Evolutionary conservation across 1,140 invertebrate genomes (phyloP).

Genomic region (Meloidogyne hapla): DNA sequence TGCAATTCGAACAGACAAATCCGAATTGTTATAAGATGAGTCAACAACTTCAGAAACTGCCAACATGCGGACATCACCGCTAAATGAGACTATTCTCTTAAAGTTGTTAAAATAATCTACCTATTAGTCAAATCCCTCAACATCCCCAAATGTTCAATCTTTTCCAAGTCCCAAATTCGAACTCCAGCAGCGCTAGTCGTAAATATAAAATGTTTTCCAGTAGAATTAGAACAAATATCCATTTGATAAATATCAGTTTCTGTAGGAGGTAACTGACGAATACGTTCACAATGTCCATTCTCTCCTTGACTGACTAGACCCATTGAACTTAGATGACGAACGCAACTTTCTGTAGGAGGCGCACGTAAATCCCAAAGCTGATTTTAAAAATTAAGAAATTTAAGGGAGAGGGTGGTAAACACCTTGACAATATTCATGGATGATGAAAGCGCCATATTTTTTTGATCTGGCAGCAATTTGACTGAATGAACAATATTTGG

Average conservation of each 20-base stretch:
- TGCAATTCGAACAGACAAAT: not conserved
- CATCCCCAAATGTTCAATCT: not conserved
- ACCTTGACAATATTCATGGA: slow-evolving; percentile 15
- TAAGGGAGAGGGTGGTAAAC: not conserved
- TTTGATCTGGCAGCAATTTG: not conserved
- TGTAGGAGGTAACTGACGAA: not conserved
- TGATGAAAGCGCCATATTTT: not conserved
- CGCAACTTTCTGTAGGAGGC: not conserved
- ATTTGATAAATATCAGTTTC: not conserved
- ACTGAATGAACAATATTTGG: not conserved
- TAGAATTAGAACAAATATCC: not conserved
- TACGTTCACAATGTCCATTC: slow-evolving; percentile 4
- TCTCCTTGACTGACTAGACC: slow-evolving; percentile 6
- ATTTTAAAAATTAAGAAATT: not conserved
- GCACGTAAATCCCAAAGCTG: slow-evolving; percentile 14
- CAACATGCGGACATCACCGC: not conserved
- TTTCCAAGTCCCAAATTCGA: slow-evolving; percentile 13
- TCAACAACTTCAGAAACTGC: not conserved
- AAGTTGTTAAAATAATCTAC: not conserved
- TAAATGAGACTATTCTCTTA: no score
- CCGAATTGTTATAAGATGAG: not conserved
- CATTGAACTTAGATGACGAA: slow-evolving; percentile 5
- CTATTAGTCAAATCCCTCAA: slow-evolving; percentile 10
- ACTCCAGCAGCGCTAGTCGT: not conserved
- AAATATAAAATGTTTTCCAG: slow-evolving; percentile 5